Base-by-base conservation (phyloP, 2,888 invertebrate genomes). In the Orgyia antiqua region DNA sequence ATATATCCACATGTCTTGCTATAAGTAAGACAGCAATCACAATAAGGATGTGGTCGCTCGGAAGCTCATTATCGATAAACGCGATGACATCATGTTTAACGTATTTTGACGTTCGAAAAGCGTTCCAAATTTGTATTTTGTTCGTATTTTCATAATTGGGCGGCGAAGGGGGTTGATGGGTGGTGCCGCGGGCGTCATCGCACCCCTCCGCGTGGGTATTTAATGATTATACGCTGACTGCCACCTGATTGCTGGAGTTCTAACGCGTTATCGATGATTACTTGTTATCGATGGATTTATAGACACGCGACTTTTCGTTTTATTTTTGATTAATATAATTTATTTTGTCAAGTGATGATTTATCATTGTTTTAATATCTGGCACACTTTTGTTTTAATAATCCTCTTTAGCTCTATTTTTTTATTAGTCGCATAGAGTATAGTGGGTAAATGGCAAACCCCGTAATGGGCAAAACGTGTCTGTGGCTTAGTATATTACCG, bases 161-260 rank as follows among this genome's bases (percentile, higher is more conserved):
- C 69, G 75, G 65, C 71, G 68, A 75, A 46, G 59, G 58, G 45
- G 43, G 48, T 51, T 43, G 43, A 46, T 58, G 52, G 70, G 74
- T 68, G 74, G 73, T 45, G 73, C 79, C 76, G 72, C 71, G 72
- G 76, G 80, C 78, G 72, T 75, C 75, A 76, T 76, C 70, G 70
- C 74, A 58, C 76, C 80, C 79, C 76, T 62, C 60, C 68, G 78
- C 77, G 77, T 74, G 83, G 82, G 83, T 83, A 84, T 84, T 84
- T 84, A 87, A 86, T 84, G 86, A 83, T 86, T 84, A 82, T 80
- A 78, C 79, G 87, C 77, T 84, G 86, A 83, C 84, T 80, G 77
- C 83, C 78, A 80, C 76, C 86, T 82, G 83, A 80, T 84, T 79
- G 83, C 79, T 66, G 75, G 58, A 50, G 53, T 58, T 51, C 59